A percentile compares a stretch with the other conserved stretches of the same genome.
Conservation (phyloP, 1,140 invertebrate genomes). For the Bombus pascuorum region DNA sequence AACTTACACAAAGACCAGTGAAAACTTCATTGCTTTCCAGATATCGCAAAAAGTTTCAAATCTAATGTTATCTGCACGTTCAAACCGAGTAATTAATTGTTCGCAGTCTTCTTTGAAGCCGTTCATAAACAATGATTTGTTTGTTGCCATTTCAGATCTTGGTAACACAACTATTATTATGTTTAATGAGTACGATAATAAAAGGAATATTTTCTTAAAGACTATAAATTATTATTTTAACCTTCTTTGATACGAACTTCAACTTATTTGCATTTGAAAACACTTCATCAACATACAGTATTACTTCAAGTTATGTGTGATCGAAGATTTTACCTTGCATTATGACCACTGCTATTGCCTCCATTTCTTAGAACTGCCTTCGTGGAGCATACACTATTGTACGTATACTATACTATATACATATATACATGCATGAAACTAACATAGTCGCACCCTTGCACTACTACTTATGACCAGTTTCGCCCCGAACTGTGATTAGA, state of each 20-base stretch:
- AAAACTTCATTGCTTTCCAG: conserved; percentile 79
- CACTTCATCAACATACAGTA: not conserved
- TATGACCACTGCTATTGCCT: not conserved
- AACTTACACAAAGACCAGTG: conserved; percentile 76
- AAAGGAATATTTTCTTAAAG: too few relatives aligned
- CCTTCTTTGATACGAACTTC: not conserved
- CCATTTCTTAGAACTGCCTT: not conserved
- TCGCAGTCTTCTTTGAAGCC: conserved; percentile 70
- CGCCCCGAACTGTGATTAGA: not conserved
- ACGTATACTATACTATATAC: too few relatives aligned
- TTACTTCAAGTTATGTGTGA: not conserved
- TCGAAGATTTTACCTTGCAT: not conserved
- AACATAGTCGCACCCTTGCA: too few relatives aligned
- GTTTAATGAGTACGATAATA: not conserved
- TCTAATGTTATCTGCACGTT: conserved; percentile 64
- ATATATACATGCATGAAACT: too few relatives aligned
- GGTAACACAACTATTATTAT: too few relatives aligned
- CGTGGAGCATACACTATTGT: not conserved
- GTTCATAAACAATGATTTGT: conserved; percentile 11
- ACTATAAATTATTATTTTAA: not conserved
- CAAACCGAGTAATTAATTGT: conserved; percentile 71
- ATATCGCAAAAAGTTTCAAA: conserved; percentile 74
- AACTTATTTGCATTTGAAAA: not conserved
- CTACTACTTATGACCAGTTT: not conserved
- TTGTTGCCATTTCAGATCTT: not conserved